These are phyloP conservation scores for Cybosia mesomella DNA, from an alignment of 2,888 invertebrate genomes.

Conservation along the genomic window DNA sequence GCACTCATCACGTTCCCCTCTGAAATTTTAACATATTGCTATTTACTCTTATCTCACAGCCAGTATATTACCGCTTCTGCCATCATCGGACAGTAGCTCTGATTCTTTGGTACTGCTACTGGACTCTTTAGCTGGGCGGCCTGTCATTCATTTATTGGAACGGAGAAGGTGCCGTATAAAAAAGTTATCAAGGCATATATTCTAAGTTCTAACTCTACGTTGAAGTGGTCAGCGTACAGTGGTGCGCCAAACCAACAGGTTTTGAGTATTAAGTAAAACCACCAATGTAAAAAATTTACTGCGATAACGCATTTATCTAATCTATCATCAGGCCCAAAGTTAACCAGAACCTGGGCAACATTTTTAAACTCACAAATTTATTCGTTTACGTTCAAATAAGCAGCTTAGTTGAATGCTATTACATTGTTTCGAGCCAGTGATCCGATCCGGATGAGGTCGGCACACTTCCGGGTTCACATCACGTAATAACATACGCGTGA, in stretches of 20 bases:
- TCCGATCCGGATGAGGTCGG: conserved; percentile 53
- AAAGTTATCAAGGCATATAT: not conserved
- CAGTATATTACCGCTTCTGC: not conserved
- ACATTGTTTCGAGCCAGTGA: conserved; percentile 51
- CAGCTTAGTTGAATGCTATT: conserved; percentile 24
- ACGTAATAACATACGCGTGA: conserved; percentile 52
- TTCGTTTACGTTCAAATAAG: not conserved
- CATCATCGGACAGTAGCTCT: not conserved
- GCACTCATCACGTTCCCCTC: not conserved
- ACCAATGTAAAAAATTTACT: not conserved
- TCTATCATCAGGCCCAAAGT: not conserved
- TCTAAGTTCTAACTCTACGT: not conserved
- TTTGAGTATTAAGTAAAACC: not conserved
- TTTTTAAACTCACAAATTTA: not conserved
- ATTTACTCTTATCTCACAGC: not conserved
- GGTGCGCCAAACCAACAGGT: not conserved
- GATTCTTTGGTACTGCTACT: not conserved
- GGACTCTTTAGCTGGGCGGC: not conserved
- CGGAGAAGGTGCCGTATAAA: not conserved
- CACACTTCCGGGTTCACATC: conserved; percentile 61
- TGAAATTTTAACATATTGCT: not conserved
- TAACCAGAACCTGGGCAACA: not conserved
- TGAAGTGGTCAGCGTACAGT: no score
- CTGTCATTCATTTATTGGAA: not conserved
- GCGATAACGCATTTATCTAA: not conserved